Percentiles rank a stretch among this genome's conserved stretches.
Evolutionary conservation across 2,888 invertebrate genomes (phyloP).

Genomic region (Nemapogon koenigi): DNA sequence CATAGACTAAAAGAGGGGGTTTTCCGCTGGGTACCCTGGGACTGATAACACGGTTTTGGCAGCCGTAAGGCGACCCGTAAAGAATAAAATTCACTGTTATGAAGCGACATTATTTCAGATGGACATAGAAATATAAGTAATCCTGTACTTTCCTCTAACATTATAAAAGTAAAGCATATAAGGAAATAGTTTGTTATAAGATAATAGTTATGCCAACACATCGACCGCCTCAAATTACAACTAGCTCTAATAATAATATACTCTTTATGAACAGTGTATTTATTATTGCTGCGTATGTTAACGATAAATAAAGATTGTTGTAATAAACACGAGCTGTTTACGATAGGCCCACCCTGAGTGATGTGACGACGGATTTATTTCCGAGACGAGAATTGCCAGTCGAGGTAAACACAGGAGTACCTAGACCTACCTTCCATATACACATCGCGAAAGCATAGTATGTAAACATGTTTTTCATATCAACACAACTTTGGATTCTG

Average conservation of each 20-base stretch:
- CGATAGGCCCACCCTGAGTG: constrained; percentile 25
- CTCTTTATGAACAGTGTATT: constrained; percentile 8
- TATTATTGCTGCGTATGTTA: constrained; percentile 7
- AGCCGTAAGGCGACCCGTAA: too few species aligned
- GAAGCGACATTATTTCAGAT: too few species aligned
- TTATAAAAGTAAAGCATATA: too few species aligned
- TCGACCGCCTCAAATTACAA: too few species aligned
- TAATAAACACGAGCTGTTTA: constrained; percentile 35
- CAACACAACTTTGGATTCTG: neutral
- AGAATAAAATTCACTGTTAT: too few species aligned
- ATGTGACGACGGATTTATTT: constrained; percentile 37
- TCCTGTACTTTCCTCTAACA: too few species aligned
- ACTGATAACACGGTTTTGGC: too few species aligned
- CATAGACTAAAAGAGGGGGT: too few species aligned
- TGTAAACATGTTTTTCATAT: neutral
- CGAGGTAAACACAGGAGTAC: neutral
- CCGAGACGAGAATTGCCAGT: constrained; percentile 5
- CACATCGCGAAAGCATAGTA: constrained; percentile 5
- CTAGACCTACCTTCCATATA: constrained; percentile 2
- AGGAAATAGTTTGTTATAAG: too few species aligned
- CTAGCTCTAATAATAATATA: constrained; percentile 9
- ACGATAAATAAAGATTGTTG: constrained; percentile 21
- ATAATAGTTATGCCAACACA: too few species aligned
- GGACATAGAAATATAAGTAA: too few species aligned
- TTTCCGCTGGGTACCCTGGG: too few species aligned